Conservation (phyloP, 2,113 vertebrate species). For the Anarhynchus alexandrinus region DNA sequence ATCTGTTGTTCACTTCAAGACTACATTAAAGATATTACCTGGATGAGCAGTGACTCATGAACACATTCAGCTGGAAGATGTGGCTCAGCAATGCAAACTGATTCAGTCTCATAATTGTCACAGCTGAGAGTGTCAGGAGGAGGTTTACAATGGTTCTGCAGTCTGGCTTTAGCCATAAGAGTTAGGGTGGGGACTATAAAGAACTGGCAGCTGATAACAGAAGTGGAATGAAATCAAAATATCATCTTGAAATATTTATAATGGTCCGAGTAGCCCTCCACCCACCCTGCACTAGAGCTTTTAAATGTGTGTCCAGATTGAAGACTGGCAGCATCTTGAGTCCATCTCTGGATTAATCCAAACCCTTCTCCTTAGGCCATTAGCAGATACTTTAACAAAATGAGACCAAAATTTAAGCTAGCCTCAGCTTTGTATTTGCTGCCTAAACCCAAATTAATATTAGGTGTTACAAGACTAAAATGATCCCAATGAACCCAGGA, state of each 20-base stretch:
- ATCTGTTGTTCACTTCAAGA: neutral
- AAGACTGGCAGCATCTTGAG: constrained; percentile 22
- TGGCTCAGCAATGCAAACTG: neutral
- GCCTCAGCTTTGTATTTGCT: neutral
- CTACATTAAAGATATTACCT: neutral
- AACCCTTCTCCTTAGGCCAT: neutral
- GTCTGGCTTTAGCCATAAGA: neutral
- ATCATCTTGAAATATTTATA: constrained; percentile 48
- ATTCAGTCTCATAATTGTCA: neutral
- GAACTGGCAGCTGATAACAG: constrained; percentile 51
- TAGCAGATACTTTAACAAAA: neutral
- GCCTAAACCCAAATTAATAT: neutral
- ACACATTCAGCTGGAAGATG: neutral
- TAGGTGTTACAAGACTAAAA: neutral
- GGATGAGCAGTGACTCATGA: neutral
- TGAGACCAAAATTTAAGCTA: neutral
- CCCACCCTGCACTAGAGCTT: neutral
- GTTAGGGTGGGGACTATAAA: constrained; percentile 24
- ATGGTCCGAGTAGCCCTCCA: constrained; percentile 18
- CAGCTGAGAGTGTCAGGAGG: neutral
- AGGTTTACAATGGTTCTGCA: neutral
- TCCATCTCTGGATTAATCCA: constrained; percentile 5
- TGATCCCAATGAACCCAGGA: neutral
- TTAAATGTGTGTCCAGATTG: neutral
- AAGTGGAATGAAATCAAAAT: constrained; percentile 31